phyloP scores from a whole-genome alignment of 2,797 vertebrate genomes.

The Melopsittacus undulatus region DNA sequence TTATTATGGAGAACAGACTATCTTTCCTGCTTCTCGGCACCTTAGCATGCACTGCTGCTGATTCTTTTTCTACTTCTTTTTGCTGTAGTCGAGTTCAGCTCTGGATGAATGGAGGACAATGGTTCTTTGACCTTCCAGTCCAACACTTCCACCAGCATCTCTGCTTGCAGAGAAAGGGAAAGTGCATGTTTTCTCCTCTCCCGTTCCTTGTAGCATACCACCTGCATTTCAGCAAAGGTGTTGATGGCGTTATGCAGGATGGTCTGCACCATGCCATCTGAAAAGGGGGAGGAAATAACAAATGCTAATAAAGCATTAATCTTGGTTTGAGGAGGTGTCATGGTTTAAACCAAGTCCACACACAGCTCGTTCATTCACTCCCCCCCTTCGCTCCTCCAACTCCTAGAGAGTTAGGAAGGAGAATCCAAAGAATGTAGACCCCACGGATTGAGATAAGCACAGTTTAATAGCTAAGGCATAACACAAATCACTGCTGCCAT shows the following conservation, averaged over 20 bases:
- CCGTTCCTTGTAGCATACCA: neutral
- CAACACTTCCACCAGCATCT: neutral
- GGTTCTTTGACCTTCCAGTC: neutral
- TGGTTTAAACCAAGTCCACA: no score
- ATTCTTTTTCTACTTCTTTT: neutral
- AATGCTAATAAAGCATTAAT: slow-evolving; percentile 12
- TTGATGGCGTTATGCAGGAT: neutral
- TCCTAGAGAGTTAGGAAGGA: no score
- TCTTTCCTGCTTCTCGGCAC: neutral
- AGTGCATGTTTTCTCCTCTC: neutral
- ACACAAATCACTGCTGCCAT: no score
- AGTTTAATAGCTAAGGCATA: no score
- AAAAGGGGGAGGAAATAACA: neutral
- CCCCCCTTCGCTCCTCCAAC: no score
- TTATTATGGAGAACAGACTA: neutral
- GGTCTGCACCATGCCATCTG: neutral
- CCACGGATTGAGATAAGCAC: no score
- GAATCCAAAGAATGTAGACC: no score
- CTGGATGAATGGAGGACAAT: neutral
- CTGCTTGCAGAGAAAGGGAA: neutral
- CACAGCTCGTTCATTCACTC: no score
- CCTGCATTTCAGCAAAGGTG: neutral
- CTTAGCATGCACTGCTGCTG: neutral
- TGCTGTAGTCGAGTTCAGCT: neutral
- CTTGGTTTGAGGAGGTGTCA: neutral